Conservation (phyloP, 2,797 vertebrate genomes). For the Rhodeus uyekii region DNA sequence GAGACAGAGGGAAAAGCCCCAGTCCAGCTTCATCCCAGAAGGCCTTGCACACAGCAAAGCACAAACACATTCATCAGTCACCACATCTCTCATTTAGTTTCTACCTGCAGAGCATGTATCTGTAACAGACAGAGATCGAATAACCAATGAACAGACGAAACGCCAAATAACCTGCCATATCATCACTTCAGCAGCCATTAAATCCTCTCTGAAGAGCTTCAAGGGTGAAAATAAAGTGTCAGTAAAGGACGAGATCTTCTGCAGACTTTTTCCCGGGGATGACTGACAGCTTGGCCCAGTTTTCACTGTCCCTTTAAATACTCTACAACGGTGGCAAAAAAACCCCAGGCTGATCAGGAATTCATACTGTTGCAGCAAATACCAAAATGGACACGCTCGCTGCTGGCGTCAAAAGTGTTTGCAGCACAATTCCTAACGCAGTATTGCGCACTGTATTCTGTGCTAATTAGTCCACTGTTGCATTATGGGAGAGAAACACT, state of each 20-base stretch:
- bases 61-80: slow-evolving; percentile 16
- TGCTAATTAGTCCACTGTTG: slow-evolving; percentile 14
- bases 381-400: slow-evolving; percentile 22
- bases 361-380: slow-evolving; percentile 40
- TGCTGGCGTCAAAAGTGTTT: slow-evolving; percentile 28
- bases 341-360: slow-evolving; percentile 33
- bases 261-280: not conserved
- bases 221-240: slow-evolving; percentile 24
- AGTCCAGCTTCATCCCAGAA: slow-evolving; percentile 12
- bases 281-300: slow-evolving; percentile 14
- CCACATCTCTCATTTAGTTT: slow-evolving; percentile 8
- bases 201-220: not conserved
- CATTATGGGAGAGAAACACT: not conserved
- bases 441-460: not conserved
- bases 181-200: slow-evolving; percentile 11
- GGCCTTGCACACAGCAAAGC: slow-evolving; percentile 9
- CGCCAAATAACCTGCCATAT: slow-evolving; percentile 8
- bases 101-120: not conserved
- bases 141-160: slow-evolving; percentile 20
- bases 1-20: slow-evolving; percentile 22
- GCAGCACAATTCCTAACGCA: slow-evolving; percentile 2
- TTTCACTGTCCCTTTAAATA: slow-evolving; percentile 45
- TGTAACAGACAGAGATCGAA: slow-evolving; percentile 5
- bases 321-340: slow-evolving; percentile 40
- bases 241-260: not conserved